Evolutionary conservation across 2,113 vertebrate genomes (phyloP).

Genomic region (Oryzias javanicus): DNA sequence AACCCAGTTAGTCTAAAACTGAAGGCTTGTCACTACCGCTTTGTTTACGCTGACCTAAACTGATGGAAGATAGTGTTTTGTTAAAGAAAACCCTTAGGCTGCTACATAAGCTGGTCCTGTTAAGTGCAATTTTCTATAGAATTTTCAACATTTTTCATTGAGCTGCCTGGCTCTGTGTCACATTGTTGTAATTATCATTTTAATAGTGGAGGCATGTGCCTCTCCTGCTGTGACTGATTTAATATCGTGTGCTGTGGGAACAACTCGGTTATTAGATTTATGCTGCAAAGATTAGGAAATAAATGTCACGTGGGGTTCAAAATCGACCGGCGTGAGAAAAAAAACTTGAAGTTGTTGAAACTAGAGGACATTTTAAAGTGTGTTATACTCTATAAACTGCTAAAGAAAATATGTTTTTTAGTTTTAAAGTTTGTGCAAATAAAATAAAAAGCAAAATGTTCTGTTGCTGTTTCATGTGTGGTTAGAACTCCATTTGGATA

Average conservation of each 20-base stretch:
- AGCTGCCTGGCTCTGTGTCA: not conserved
- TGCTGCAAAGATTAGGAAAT: not conserved
- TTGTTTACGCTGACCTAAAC: slow-evolving; percentile 48
- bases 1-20: slow-evolving; percentile 21
- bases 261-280: not conserved
- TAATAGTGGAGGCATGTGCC: too few species aligned
- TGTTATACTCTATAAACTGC: not conserved
- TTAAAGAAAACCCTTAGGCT: not conserved
- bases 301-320: not conserved
- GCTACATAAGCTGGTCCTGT: too few species aligned
- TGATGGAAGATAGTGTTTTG: not conserved
- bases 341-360: too few species aligned
- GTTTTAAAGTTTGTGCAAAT: not conserved
- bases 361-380: not conserved
- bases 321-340: not conserved
- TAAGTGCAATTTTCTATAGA: too few species aligned
- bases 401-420: not conserved
- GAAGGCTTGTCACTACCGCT: slow-evolving; percentile 44
- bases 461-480: too few species aligned
- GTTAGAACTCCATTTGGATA: too few species aligned
- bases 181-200: not conserved
- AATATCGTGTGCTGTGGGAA: not conserved
- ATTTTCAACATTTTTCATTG: not conserved
- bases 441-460: not conserved
- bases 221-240: not conserved